Conservation (phyloP, 2,888 invertebrate species). For the Cheilosia impressa region DNA sequence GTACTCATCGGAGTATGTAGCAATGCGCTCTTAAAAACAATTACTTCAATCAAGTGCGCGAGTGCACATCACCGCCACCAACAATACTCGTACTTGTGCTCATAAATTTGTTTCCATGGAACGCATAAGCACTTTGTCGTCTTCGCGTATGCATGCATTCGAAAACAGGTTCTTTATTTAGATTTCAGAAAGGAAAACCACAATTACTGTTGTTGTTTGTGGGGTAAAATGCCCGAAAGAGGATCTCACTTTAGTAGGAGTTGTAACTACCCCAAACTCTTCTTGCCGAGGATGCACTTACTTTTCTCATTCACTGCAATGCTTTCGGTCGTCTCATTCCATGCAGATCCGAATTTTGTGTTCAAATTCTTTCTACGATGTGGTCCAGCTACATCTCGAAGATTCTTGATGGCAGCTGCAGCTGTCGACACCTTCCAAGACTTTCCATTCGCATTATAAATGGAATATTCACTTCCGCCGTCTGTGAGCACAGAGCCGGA, state of each 20-base stretch:
- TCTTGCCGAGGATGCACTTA: conserved; percentile 1
- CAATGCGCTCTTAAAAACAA: neutral
- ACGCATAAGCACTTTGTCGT: neutral
- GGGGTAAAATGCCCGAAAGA: neutral
- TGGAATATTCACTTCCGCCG: conserved; percentile 36
- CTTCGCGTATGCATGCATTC: neutral
- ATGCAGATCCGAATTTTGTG: conserved; percentile 16
- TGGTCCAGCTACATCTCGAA: conserved; percentile 33
- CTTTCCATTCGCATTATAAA: conserved; percentile 18
- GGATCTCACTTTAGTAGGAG: neutral
- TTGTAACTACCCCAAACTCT: neutral
- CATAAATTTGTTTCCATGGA: neutral
- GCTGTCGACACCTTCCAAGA: conserved; percentile 19
- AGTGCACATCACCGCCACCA: neutral
- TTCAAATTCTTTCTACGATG: conserved; percentile 55
- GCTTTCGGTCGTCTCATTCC: conserved; percentile 24
- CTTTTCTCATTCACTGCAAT: conserved; percentile 38
- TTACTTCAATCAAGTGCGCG: conserved; percentile 1
- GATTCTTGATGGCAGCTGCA: conserved; percentile 33
- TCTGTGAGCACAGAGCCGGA: conserved; percentile 14
- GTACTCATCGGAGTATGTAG: neutral
- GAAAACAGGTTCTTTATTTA: conserved; percentile 10
- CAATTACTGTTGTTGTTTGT: neutral
- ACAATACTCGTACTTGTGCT: neutral
- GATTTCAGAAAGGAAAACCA: neutral